phyloP scores from a whole-genome alignment of 2,888 invertebrate genomes.

The Eustalomyia histrio region DNA sequence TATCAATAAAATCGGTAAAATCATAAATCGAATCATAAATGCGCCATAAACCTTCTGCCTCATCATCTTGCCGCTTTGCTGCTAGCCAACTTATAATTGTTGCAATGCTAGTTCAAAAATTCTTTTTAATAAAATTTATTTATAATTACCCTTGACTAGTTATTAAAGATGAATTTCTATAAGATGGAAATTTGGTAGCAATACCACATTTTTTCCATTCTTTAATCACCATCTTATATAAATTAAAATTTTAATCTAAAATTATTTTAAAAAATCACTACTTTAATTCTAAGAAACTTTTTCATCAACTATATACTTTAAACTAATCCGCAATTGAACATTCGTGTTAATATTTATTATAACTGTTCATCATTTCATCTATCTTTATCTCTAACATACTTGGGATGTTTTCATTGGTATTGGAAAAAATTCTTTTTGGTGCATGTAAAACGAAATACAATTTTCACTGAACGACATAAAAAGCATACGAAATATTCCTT shows the following conservation, averaged over 20 bases:
- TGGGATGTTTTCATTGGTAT: too few relatives aligned
- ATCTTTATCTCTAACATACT: neutral
- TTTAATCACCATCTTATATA: conserved; percentile 71
- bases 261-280: neutral
- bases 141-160: conserved; percentile 71
- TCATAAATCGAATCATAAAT: conserved; percentile 90
- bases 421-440: too few relatives aligned
- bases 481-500: too few relatives aligned
- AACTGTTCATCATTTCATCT: conserved; percentile 16
- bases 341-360: conserved; percentile 47
- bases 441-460: too few relatives aligned
- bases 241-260: neutral
- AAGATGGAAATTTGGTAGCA: conserved; percentile 77
- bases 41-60: conserved; percentile 89
- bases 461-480: too few relatives aligned
- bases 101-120: neutral
- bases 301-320: conserved; percentile 7
- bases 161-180: conserved; percentile 74
- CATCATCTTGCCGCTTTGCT: conserved; percentile 85
- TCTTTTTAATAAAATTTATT: neutral
- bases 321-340: conserved; percentile 34
- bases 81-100: conserved; percentile 81
- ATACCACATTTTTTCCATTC: conserved; percentile 76
- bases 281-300: neutral
- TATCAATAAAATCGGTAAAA: conserved; percentile 86